A percentile compares a stretch with the other conserved stretches of the same genome.
These are phyloP conservation scores for Bubo scandiacus DNA, from an alignment of 2,113 vertebrate species.

Conservation along the genomic window DNA sequence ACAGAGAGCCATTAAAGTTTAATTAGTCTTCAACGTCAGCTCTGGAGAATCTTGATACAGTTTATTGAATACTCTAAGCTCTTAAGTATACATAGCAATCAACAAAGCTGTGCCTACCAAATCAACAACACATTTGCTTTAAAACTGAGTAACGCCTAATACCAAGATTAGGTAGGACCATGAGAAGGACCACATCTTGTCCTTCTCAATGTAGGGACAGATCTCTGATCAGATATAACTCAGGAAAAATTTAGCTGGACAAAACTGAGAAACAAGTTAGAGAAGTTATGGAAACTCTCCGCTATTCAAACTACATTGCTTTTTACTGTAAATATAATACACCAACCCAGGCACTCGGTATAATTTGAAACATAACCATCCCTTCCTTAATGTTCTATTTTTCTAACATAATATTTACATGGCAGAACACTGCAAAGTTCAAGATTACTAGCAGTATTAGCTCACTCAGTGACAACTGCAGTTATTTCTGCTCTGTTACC, in stretches of 20 bases:
- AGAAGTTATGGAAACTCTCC: background rate
- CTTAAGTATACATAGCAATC: background rate
- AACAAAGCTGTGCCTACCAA: background rate
- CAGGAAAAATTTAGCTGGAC: background rate
- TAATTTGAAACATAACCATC: background rate
- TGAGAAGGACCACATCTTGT: background rate
- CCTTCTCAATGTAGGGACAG: background rate
- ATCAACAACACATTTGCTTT: background rate
- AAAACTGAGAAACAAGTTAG: background rate
- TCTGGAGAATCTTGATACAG: background rate
- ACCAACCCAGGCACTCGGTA: fast-evolving
- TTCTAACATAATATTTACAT: background rate
- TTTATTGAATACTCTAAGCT: background rate
- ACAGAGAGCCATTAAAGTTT: background rate
- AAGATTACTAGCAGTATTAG: background rate
- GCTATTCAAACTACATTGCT: background rate
- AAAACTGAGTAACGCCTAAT: background rate
- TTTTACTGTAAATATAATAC: background rate
- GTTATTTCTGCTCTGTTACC: background rate
- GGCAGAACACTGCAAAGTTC: background rate
- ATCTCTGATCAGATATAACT: background rate
- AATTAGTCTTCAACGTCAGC: background rate
- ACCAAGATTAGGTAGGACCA: background rate
- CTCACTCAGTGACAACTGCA: background rate
- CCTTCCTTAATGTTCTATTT: background rate